Evolutionary conservation across 2,888 invertebrate genomes (phyloP), one percentile per base, ranked within the genome.

Genomic region (Papilio gigon): DNA sequence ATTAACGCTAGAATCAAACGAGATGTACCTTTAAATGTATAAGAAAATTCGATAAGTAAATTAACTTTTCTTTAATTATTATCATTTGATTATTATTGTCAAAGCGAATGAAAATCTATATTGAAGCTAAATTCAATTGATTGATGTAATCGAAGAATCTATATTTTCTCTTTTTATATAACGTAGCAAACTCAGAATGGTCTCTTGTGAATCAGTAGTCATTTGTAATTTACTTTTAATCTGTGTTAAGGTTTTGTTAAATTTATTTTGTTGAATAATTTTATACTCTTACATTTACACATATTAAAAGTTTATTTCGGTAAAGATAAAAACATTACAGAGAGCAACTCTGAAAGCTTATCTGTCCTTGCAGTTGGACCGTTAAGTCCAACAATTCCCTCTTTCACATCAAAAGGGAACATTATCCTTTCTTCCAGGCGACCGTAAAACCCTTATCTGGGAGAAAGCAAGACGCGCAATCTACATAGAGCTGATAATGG

Each of bases 401-500:
- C 83, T 79, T 81, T 82, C 83, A 85, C 89, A 89, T 89, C 87
- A 88, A 90, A 87, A 81, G 82, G 84, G 86, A 83, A 89, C 88
- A 88, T 90, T 90, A 90, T 90, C 91, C 90, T 90, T 91, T 91
- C 90, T 90, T 86, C 86, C 83, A 84, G 81, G 78, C 83, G 74
- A 69, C 81, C 84, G 82, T 90, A 89, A 91, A 91, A 85, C 84
- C 84, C 91, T 92, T 91, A 91, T 91, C 89, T 80, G 80, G 84
- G 84, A 88, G 90, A 89, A 89, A 85, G 84, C 86, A 87, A 82
- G 83, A 85, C 84, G 81, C 85, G 86, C 89, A 89, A 91, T 92
- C 91, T 92, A 90, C 91, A 91, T 92, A 90, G 88, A 82, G 89
- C 89, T 90, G 91, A 91, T 91, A 90, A 88, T 88, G 82, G 86